Percentiles rank a stretch among this genome's conserved stretches.
These are phyloP conservation scores for Malacoraja senta DNA, from an alignment of 2,797 vertebrate species.

Conservation along the genomic window DNA sequence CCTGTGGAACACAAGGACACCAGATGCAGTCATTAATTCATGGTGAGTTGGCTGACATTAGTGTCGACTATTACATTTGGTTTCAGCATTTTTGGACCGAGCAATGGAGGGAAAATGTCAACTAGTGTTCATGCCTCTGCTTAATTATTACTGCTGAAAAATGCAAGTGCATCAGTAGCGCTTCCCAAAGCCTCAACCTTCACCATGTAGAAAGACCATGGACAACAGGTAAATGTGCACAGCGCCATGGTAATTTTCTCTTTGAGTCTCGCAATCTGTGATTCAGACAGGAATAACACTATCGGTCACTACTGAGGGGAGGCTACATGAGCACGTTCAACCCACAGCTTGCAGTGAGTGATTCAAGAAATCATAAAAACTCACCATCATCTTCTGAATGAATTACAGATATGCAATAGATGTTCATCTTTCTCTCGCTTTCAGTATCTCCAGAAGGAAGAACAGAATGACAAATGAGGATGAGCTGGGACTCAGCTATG, in stretches of 20 bases:
- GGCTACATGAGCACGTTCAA: neutral
- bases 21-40: neutral
- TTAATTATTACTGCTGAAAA: neutral
- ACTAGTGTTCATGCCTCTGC: neutral
- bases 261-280: neutral
- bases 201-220: neutral
- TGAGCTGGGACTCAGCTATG: neutral
- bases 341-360: neutral
- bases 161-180: neutral
- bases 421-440: neutral
- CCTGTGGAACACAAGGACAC: neutral
- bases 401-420: neutral
- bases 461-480: neutral
- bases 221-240: neutral
- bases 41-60: neutral
- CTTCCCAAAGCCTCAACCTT: neutral
- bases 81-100: neutral
- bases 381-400: neutral
- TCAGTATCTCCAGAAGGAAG: neutral
- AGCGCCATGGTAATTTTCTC: neutral
- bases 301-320: neutral
- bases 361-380: neutral
- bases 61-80: neutral
- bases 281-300: neutral
- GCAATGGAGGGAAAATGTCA: neutral